Percentiles rank a stretch among this genome's conserved stretches.
Evolutionary conservation across 2,797 vertebrate species (phyloP).

Genomic region (Coregonus suidteri): DNA sequence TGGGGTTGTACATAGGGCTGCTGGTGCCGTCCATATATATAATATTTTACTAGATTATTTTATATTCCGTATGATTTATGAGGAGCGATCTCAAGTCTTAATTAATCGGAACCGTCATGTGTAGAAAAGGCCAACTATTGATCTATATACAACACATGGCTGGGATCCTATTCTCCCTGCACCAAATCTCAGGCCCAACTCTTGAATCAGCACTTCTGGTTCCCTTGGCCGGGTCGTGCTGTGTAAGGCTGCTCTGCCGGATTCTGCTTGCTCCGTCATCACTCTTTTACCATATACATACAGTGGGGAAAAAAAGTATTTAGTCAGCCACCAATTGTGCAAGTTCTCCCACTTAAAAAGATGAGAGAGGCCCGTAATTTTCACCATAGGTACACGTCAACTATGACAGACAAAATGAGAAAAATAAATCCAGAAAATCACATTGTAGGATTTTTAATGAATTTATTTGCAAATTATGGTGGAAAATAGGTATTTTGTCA

Average conservation of each 20-base stretch:
- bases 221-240: slow-evolving; percentile 25
- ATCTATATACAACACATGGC: slow-evolving; percentile 72
- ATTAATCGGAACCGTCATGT: slow-evolving; percentile 77
- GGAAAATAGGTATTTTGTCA: too few relatives aligned
- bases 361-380: too few relatives aligned
- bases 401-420: too few relatives aligned
- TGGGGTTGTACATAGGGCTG: slow-evolving; percentile 48
- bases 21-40: slow-evolving; percentile 55
- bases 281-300: slow-evolving; percentile 30
- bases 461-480: too few relatives aligned
- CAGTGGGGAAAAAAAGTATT: too few relatives aligned
- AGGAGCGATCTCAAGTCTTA: slow-evolving; percentile 63
- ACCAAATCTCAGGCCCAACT: slow-evolving; percentile 57
- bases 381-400: too few relatives aligned
- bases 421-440: too few relatives aligned
- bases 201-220: slow-evolving; percentile 72
- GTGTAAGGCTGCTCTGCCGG: slow-evolving; percentile 40
- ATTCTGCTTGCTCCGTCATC: slow-evolving; percentile 39
- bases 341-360: too few relatives aligned
- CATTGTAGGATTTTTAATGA: too few relatives aligned
- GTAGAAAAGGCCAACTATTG: slow-evolving; percentile 71
- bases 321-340: too few relatives aligned
- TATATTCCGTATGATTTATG: slow-evolving; percentile 78
- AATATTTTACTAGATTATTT: slow-evolving; percentile 74
- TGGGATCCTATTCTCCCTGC: slow-evolving; percentile 70